Evolutionary conservation across 2,113 vertebrate species (phyloP).

Genomic region (Centropus unirufus): DNA sequence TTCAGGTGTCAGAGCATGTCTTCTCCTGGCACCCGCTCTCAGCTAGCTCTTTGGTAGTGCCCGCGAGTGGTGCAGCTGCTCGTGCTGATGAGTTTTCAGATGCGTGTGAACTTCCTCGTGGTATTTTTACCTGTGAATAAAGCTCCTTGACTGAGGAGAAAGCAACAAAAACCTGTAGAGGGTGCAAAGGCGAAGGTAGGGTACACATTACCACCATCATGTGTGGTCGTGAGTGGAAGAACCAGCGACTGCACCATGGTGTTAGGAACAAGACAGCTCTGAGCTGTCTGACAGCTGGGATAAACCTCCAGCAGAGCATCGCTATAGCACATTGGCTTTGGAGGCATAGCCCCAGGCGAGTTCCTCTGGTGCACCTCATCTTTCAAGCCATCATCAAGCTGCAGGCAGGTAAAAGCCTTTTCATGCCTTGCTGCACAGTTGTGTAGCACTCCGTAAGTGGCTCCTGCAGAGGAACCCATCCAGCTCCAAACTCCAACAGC

Average conservation of each 20-base stretch:
- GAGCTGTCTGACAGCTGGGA: background rate
- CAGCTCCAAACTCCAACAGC: background rate
- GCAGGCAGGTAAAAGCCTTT: background rate
- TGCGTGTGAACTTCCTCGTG: background rate
- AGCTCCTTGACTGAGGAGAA: background rate
- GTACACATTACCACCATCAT: accelerated
- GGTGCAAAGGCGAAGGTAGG: background rate
- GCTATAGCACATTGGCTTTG: background rate
- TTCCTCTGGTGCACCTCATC: background rate
- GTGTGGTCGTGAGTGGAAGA: background rate
- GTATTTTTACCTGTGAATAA: background rate
- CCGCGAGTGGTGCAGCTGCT: background rate
- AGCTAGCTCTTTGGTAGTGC: background rate
- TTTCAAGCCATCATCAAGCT: background rate
- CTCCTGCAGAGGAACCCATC: background rate
- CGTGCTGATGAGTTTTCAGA: background rate
- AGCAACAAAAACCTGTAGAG: background rate
- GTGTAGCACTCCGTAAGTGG: background rate
- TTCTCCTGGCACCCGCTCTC: background rate
- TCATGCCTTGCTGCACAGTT: background rate
- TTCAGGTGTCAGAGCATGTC: accelerated
- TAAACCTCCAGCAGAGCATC: background rate
- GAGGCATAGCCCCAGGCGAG: background rate
- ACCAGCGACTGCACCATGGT: accelerated
- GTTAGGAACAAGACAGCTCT: background rate